Evolutionary conservation across 2,797 vertebrate genomes (phyloP), one percentile per base, ranked within the genome.

Genomic region (Meriones psammophilus): DNA sequence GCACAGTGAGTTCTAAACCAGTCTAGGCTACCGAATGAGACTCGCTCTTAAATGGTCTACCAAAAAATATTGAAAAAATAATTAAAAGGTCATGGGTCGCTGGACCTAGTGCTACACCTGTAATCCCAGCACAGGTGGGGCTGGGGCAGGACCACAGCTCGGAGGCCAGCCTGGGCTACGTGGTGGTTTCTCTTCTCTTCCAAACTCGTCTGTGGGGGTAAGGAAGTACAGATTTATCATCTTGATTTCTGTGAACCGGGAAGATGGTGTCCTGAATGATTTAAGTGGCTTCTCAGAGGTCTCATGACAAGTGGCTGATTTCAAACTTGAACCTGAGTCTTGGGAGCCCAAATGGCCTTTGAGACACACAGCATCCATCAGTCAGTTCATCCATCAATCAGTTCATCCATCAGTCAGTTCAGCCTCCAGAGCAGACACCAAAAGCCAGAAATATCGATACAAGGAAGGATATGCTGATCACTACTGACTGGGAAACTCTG

Each of bases 131-230:
- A 54, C 46, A 17, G 54, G 33, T 3, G 46, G 36, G 13, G 7
- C 66, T 54, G 66, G 56, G 33, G 22, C 77, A 79, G 50, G 77
- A 5, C 30, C 46, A 5, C 20, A 54, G 46, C 42, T 86, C 84
- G 54, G 84, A 9, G 46, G 3, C 30, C n/a, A 86, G 20, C 83
- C 30, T 85, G 64, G 12, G 33, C 62, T 50, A 85, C 62, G 4
- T 14, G 7, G 24, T 91, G 76, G 30, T 50, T 85, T 93, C 28
- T 81, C 95, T 89, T 89, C 60, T 73, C 60, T 88, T 79, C 60
- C 36, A 81, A 95, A 94, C 15, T 54, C 74, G 71, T 91, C 26
- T 56, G 15, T 17, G 58, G 3, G 9, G 66, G 8, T n/a, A 2
- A 20, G 39, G 39, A 66, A 69, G 6, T 39, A 42, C 7, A 28